Evolutionary conservation across 1,140 invertebrate genomes (phyloP).

Genomic region (Chlorops oryzae): DNA sequence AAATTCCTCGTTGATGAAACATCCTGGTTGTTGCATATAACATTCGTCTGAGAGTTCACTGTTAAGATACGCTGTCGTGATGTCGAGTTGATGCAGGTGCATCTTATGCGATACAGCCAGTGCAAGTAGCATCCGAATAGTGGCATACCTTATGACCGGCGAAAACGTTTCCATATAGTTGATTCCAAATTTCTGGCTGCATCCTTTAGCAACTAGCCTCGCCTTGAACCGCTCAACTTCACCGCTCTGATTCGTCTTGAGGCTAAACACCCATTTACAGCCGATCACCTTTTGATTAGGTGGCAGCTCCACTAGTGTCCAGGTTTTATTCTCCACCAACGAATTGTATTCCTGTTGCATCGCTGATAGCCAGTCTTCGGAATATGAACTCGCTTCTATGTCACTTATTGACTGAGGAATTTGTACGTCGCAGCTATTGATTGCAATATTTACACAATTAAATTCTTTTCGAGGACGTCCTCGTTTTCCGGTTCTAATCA

Average conservation of each 20-base stretch:
- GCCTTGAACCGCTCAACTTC: conserved; percentile 39
- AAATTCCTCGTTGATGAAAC: conserved; percentile 4
- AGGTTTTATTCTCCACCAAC: conserved; percentile 17
- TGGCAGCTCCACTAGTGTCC: conserved; percentile 31
- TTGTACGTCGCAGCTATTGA: too few species aligned
- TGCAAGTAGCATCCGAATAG: conserved; percentile 33
- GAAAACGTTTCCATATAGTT: conserved; percentile 43
- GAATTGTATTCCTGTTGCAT: conserved; percentile 14
- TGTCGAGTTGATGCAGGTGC: conserved; percentile 39
- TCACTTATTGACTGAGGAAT: neutral
- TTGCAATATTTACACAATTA: neutral
- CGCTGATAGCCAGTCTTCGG: conserved; percentile 8
- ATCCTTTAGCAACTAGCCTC: conserved; percentile 39
- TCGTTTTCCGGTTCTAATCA: too few species aligned
- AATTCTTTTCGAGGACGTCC: too few species aligned
- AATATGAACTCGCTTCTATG: neutral
- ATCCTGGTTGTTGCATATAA: conserved; percentile 17
- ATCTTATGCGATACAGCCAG: conserved; percentile 25
- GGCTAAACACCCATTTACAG: conserved; percentile 42
- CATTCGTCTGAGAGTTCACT: conserved; percentile 43
- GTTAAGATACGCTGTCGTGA: conserved; percentile 48
- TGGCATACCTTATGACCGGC: conserved; percentile 23
- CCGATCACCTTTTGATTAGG: conserved; percentile 24
- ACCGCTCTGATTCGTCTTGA: conserved; percentile 31
- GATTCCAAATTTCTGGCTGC: conserved; percentile 25